Evolutionary conservation across 2,888 invertebrate species (phyloP).

Genomic region (Octodonta nipae): DNA sequence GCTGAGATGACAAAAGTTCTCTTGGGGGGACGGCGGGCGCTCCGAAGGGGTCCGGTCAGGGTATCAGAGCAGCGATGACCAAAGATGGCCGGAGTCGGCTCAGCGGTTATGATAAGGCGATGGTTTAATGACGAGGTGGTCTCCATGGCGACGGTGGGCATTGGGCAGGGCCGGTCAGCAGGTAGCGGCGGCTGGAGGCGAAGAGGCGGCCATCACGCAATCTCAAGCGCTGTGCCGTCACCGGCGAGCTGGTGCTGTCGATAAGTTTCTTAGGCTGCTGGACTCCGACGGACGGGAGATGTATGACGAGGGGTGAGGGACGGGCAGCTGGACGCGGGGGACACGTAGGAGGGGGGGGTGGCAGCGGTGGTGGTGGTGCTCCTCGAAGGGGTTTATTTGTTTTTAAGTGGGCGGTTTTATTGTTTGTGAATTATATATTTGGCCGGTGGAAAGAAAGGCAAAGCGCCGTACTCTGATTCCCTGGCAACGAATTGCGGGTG

Average conservation of each 20-base stretch:
- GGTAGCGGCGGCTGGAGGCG: slow-evolving; percentile 27
- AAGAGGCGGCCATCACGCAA: slow-evolving; percentile 5
- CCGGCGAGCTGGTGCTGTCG: slow-evolving; percentile 11
- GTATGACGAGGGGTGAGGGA: slow-evolving; percentile 1
- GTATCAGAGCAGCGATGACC: slow-evolving; percentile 2
- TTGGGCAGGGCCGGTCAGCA: slow-evolving; percentile 38
- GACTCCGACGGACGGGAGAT: slow-evolving; percentile 3
- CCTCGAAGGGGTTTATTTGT: slow-evolving; percentile 6
- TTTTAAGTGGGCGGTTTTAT: slow-evolving; percentile 9
- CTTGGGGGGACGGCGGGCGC: too few relatives aligned
- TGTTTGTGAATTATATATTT: slow-evolving; percentile 10
- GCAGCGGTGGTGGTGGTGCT: too few relatives aligned
- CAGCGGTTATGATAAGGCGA: slow-evolving; percentile 44
- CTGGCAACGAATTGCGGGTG: too few relatives aligned
- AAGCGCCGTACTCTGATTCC: too few relatives aligned
- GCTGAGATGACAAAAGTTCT: too few relatives aligned
- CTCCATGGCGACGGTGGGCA: slow-evolving; percentile 39
- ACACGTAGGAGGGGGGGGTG: slow-evolving; percentile 2
- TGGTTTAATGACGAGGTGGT: slow-evolving; percentile 43
- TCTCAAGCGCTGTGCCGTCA: slow-evolving; percentile 12
- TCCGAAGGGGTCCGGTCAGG: too few relatives aligned
- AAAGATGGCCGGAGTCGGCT: slow-evolving; percentile 6
- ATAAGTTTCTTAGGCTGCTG: slow-evolving; percentile 11
- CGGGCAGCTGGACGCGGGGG: slow-evolving; percentile 3
- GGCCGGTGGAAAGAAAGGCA: too few relatives aligned